Evolutionary conservation across 1,140 invertebrate species (phyloP).

Genomic region (Nomia melanderi): DNA sequence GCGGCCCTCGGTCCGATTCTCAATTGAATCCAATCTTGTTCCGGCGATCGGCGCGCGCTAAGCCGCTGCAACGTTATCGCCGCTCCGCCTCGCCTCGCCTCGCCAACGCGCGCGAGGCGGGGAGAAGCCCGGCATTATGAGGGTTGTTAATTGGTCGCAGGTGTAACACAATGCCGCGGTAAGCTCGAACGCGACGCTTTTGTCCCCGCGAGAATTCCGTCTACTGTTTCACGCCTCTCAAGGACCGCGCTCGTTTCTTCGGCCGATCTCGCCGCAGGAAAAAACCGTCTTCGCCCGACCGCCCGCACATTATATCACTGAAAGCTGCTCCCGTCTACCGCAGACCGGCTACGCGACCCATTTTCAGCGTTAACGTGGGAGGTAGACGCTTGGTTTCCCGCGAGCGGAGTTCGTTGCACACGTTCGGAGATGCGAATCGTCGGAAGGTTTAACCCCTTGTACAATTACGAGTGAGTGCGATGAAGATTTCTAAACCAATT

Average conservation of each 20-base stretch:
- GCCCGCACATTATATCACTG: neutral
- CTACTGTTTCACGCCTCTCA: slow-evolving; percentile 3
- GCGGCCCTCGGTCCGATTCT: neutral
- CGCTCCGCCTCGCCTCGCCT: neutral
- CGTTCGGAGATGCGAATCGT: too few relatives aligned
- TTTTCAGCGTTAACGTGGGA: too few relatives aligned
- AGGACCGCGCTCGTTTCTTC: neutral
- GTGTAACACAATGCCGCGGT: slow-evolving; percentile 9
- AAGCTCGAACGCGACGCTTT: slow-evolving; percentile 16
- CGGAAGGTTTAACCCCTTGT: too few relatives aligned
- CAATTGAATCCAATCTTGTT: slow-evolving; percentile 30
- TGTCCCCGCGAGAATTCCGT: slow-evolving; percentile 33
- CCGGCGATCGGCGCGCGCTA: neutral
- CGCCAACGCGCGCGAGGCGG: too few relatives aligned
- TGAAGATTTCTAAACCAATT: too few relatives aligned
- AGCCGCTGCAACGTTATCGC: neutral
- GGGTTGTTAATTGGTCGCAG: slow-evolving; percentile 34
- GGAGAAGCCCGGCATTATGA: slow-evolving; percentile 12
- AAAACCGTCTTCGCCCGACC: neutral
- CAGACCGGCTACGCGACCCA: too few relatives aligned
- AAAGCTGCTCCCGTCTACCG: too few relatives aligned
- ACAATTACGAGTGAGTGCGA: too few relatives aligned
- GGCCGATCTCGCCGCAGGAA: too few relatives aligned
- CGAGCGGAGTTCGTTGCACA: too few relatives aligned
- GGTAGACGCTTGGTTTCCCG: too few relatives aligned